Conservation (phyloP, 2,888 invertebrate genomes). For the Poecilobothrus nobilitatus region DNA sequence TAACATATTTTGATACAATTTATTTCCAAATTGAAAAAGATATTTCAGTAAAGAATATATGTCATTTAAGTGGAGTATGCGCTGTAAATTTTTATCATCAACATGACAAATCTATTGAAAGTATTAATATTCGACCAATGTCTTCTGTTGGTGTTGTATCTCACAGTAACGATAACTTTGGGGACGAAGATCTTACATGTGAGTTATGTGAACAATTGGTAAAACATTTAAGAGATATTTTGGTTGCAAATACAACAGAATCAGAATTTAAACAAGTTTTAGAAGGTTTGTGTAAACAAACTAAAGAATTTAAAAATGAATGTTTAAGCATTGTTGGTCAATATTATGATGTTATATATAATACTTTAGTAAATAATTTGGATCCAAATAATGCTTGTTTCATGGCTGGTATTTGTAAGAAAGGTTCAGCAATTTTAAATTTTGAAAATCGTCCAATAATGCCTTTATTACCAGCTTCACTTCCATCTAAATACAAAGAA, state of each 20-base stretch:
- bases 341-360: conserved; percentile 67
- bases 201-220: conserved; percentile 79
- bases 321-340: conserved; percentile 69
- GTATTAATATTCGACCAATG: conserved; percentile 50
- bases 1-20: conserved; percentile 65
- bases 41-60: conserved; percentile 57
- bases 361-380: conserved; percentile 57
- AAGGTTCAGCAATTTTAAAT: conserved; percentile 24
- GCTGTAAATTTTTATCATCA: conserved; percentile 57
- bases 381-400: conserved; percentile 62
- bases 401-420: conserved; percentile 49
- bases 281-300: conserved; percentile 72
- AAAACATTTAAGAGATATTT: conserved; percentile 65
- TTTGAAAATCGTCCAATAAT: conserved; percentile 45
- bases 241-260: conserved; percentile 79
- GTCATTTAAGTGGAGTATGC: conserved; percentile 71
- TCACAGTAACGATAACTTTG: conserved; percentile 26
- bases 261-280: conserved; percentile 69
- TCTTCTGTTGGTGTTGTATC: conserved; percentile 51
- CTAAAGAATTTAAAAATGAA: conserved; percentile 61
- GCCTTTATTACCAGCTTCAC: conserved; percentile 51
- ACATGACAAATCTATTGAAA: conserved; percentile 48
- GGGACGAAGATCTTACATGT: conserved; percentile 62
- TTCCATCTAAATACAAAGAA: conserved; percentile 42
- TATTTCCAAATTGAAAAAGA: conserved; percentile 54